These are phyloP conservation scores for Bombylius discolor DNA, from an alignment of 2,888 invertebrate species.

Conservation along the genomic window DNA sequence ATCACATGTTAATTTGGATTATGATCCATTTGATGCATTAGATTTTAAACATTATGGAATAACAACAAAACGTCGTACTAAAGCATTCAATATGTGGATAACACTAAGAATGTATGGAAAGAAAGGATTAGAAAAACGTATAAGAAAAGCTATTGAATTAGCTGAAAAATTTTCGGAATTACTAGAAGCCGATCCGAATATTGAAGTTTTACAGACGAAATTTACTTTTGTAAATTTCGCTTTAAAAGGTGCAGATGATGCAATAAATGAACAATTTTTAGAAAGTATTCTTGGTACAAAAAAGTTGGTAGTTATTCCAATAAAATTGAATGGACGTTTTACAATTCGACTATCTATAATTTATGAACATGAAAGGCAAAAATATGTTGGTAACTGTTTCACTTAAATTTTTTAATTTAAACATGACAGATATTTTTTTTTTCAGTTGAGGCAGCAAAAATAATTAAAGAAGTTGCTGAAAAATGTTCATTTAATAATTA, in stretches of 20 bases:
- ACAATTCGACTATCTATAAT: neutral
- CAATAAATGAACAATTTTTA: neutral
- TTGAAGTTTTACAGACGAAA: neutral
- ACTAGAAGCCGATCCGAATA: neutral
- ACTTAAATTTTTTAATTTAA: neutral
- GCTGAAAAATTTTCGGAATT: neutral
- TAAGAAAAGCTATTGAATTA: neutral
- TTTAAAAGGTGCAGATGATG: neutral
- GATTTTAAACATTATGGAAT: constrained; percentile 69
- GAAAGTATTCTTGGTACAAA: neutral
- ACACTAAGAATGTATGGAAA: neutral
- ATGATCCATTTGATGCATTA: constrained; percentile 51
- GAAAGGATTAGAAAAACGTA: neutral
- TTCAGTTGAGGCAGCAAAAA: neutral
- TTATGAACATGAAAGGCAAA: neutral
- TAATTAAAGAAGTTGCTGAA: neutral
- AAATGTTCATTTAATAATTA: too few relatives aligned
- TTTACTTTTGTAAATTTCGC: constrained; percentile 2
- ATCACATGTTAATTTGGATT: constrained; percentile 58
- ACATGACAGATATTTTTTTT: neutral
- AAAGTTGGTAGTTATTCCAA: neutral
- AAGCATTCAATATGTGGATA: constrained; percentile 71
- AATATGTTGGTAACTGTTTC: neutral
- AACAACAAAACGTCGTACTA: constrained; percentile 61
- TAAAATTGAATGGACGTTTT: neutral